phyloP scores from a whole-genome alignment of 92 coral and sea anemone genomes.

The Ricordea florida region DNA sequence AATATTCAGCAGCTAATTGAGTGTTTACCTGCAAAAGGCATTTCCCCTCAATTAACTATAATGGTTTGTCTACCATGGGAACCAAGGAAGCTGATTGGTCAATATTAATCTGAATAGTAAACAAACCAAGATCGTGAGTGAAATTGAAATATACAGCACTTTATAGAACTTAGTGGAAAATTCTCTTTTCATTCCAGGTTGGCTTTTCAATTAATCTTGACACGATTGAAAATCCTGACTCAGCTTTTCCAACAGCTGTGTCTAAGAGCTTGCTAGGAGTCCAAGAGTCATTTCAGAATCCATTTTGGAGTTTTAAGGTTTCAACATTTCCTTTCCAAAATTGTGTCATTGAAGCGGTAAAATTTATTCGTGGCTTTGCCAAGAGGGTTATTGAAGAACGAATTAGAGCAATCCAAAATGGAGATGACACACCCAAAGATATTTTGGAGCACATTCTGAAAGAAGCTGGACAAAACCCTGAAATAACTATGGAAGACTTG shows the following conservation, averaged over 20 bases:
- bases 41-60: too few relatives aligned
- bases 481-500: constrained; percentile 57
- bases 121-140: too few relatives aligned
- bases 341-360: not conserved
- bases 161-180: not conserved
- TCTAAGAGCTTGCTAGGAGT: constrained; percentile 21
- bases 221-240: constrained; percentile 11
- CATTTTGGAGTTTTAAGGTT: constrained; percentile 27
- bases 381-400: constrained; percentile 5
- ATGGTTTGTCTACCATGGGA: too few relatives aligned
- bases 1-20: too few relatives aligned
- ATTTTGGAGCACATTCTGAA: constrained; percentile 50
- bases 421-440: constrained; percentile 49
- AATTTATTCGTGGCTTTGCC: constrained; percentile 33
- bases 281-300: constrained; percentile 1
- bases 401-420: constrained; percentile 1
- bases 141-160: not conserved
- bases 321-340: constrained; percentile 24
- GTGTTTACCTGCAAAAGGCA: too few relatives aligned
- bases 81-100: too few relatives aligned
- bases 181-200: constrained; percentile 10
- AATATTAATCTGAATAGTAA: too few relatives aligned
- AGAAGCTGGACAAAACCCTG: constrained; percentile 15
- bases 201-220: constrained; percentile 21
- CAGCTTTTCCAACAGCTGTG: constrained; percentile 25